A percentile compares a stretch with the other conserved stretches of the same genome.
Evolutionary conservation across 2,113 vertebrate genomes (phyloP).

Genomic region (Acinonyx jubatus): DNA sequence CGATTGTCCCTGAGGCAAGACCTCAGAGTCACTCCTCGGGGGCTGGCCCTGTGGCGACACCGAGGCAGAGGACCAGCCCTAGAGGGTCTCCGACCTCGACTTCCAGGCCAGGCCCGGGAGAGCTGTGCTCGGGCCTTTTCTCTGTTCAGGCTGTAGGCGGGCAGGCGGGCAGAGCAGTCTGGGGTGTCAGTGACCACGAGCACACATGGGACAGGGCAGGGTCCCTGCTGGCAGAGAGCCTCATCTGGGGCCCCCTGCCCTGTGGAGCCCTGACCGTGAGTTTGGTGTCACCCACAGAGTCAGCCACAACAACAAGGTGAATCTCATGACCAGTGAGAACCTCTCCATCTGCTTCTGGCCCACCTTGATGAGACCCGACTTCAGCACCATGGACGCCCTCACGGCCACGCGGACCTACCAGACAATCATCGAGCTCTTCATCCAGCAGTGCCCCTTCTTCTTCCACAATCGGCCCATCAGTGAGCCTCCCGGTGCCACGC

Average conservation of each 20-base stretch:
- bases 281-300: constrained; percentile 84
- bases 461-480: constrained; percentile 92
- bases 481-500: constrained; percentile 86
- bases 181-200: rapidly evolving
- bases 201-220: rapidly evolving
- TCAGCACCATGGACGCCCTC: constrained; percentile 96
- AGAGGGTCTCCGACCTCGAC: not conserved
- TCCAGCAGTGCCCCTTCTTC: constrained; percentile 95
- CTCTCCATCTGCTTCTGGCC: constrained; percentile 99
- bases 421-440: constrained; percentile 98
- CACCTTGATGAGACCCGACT: constrained; percentile 95
- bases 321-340: constrained; percentile 98
- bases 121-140: not conserved
- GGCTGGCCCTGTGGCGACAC: not conserved
- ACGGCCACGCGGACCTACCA: constrained; percentile 96
- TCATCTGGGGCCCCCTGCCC: rapidly evolving
- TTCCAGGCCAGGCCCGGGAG: not conserved
- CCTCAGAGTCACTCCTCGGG: not conserved
- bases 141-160: not conserved
- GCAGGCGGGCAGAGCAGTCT: not conserved
- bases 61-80: not conserved
- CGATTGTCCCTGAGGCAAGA: not conserved
- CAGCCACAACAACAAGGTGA: constrained; percentile 92
- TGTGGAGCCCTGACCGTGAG: not conserved
- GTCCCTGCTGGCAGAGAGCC: not conserved